These are phyloP conservation scores for Loxodonta africana DNA, from an alignment of 2,113 vertebrate genomes.

Conservation along the genomic window DNA sequence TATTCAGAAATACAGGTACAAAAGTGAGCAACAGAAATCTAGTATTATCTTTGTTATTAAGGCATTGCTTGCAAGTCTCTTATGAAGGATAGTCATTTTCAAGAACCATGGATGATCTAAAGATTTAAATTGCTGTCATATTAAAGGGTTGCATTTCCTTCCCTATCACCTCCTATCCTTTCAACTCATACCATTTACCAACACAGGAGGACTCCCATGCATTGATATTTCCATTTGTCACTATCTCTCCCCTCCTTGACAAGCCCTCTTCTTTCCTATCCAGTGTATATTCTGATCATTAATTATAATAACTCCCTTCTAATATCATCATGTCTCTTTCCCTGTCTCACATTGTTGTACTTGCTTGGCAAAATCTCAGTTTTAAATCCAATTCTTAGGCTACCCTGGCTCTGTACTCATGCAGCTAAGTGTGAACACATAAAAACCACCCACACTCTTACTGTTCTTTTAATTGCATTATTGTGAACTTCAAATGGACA, in stretches of 20 bases:
- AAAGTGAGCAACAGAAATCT: not conserved
- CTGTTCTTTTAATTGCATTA: too few relatives aligned
- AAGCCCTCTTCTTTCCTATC: not conserved
- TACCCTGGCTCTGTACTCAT: not conserved
- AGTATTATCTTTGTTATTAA: not conserved
- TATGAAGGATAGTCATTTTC: not conserved
- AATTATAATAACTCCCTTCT: not conserved
- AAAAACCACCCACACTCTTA: not conserved
- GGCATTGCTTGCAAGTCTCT: not conserved
- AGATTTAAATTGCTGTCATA: not conserved
- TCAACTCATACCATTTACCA: not conserved
- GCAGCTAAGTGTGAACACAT: not conserved
- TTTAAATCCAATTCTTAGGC: not conserved
- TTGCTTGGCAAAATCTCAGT: not conserved
- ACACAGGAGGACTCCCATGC: not conserved
- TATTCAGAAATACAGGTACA: not conserved
- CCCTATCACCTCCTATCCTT: not conserved
- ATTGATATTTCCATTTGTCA: not conserved
- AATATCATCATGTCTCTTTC: not conserved
- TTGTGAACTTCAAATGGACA: not conserved
- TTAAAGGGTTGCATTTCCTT: not conserved
- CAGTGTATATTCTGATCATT: not conserved
- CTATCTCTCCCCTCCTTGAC: not conserved
- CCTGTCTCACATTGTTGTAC: not conserved
- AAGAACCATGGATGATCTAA: not conserved